phyloP scores from a whole-genome alignment of 2,113 vertebrate species.

The Antigone vipio region DNA sequence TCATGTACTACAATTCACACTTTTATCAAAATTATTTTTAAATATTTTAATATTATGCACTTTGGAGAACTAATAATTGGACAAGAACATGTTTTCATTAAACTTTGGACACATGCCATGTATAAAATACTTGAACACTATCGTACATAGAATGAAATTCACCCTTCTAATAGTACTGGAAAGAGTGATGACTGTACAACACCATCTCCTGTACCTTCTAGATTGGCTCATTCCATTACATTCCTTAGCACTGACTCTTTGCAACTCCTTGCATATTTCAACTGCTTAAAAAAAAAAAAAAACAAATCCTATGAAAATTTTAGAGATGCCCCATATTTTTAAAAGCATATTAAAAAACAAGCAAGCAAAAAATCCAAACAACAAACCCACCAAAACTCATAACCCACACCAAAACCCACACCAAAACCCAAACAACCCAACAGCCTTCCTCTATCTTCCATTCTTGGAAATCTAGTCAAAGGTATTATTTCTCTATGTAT shows the following conservation, averaged over 20 bases:
- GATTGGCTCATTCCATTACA: neutral
- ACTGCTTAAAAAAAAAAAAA: neutral
- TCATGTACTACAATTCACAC: neutral
- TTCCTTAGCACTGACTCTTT: neutral
- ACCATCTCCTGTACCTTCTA: neutral
- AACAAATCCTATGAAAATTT: neutral
- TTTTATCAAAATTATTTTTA: neutral
- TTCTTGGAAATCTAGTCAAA: neutral
- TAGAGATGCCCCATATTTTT: neutral
- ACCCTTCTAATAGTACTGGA: neutral
- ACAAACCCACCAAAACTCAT: neutral
- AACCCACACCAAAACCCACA: neutral
- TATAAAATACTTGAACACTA: neutral
- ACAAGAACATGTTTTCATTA: neutral
- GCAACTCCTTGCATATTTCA: neutral
- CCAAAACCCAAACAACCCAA: neutral
- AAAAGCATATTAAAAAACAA: neutral
- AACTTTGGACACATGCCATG: neutral
- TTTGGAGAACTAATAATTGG: neutral
- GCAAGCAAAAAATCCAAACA: too few species aligned
- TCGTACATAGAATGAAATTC: neutral
- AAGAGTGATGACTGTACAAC: neutral
- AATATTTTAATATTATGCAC: neutral
- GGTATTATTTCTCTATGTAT: neutral
- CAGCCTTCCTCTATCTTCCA: fast-evolving